Conservation (phyloP, 2,113 vertebrate species). For the Brachionichthys hirsutus region DNA sequence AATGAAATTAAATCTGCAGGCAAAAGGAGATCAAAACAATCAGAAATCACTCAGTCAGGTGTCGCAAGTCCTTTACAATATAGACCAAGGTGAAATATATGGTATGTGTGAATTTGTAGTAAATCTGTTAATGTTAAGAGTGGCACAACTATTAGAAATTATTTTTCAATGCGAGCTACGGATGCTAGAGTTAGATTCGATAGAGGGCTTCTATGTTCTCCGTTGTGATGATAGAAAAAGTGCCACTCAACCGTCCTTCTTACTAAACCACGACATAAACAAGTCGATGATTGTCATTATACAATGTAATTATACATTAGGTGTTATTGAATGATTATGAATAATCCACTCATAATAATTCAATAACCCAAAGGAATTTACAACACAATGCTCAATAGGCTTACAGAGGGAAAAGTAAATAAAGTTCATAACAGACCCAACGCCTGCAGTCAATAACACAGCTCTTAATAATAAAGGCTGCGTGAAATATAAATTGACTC, state of each 20-base stretch:
- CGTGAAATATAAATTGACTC: constrained; percentile 41
- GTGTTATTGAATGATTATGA: constrained; percentile 10
- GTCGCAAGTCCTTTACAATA: too few species aligned
- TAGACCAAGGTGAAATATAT: too few species aligned
- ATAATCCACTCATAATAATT: constrained; percentile 33
- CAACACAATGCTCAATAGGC: constrained; percentile 41
- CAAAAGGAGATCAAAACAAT: too few species aligned
- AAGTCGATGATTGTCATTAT: constrained; percentile 44
- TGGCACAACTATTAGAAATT: too few species aligned
- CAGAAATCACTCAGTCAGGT: too few species aligned
- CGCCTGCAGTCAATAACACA: constrained; percentile 28
- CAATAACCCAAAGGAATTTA: constrained; percentile 43
- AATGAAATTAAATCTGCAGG: too few species aligned
- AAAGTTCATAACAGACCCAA: constrained; percentile 16
- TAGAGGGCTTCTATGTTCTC: neutral
- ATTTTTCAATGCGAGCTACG: too few species aligned
- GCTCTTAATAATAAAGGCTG: constrained; percentile 16
- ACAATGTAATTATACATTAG: constrained; percentile 42
- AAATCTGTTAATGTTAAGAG: too few species aligned
- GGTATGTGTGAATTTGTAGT: too few species aligned
- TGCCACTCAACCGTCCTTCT: constrained; percentile 31
- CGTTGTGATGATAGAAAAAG: neutral
- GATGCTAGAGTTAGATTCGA: constrained; percentile 3
- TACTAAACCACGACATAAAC: constrained; percentile 30
- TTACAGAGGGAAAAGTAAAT: constrained; percentile 47